Evolutionary conservation across 2,113 vertebrate genomes (phyloP), one percentile per base, ranked within the genome.

Genomic region (Propithecus coquereli): DNA sequence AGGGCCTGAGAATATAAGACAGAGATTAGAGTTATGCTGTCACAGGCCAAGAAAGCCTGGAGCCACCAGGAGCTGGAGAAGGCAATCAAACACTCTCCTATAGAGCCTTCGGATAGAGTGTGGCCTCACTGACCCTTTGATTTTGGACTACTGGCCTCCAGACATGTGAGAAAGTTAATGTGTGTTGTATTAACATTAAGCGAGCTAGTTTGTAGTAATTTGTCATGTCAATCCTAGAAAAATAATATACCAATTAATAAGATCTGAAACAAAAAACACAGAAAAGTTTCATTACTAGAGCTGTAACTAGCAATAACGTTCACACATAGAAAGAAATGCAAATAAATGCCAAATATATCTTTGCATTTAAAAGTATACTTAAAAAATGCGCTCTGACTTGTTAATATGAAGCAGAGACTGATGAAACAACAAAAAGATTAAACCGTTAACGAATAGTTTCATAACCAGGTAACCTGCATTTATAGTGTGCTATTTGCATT

Each of bases 351-450:
- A 16, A 66, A 59, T 74, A 27, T 16, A 68, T 84, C 17, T 80
- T 25, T 79, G 20, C 17, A 59, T 73, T 73, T 86, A 17, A 95
- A 92, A 90, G 79, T 61, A 30, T 57, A 23, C 61, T 54, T 85
- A 22, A 57, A 71, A 66, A 40, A 32, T 76, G 27, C 82, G 8
- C 27, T 86, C 22, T 23, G n/a, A 66, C 30, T 45, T 77, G 50
- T 66, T 54, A 37, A 59, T n/a, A 37, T 27, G 20, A 54, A 79
- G 20, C 4, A 61, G 23, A 63, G 27, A 43, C n/a, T 59, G n/a
- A 94, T 45, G 32, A 74, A 91, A 74, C 16, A 12, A 65, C 27
- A 87, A 40, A 80, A 88, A 40, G 2, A n/a, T 52, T 8, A 54
- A 47, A 52, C 12, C 11, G 17, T 88, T 88, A 57, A 37, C 71